phyloP scores from a whole-genome alignment of 2,113 vertebrate species.

The Neolamprologus toae region DNA sequence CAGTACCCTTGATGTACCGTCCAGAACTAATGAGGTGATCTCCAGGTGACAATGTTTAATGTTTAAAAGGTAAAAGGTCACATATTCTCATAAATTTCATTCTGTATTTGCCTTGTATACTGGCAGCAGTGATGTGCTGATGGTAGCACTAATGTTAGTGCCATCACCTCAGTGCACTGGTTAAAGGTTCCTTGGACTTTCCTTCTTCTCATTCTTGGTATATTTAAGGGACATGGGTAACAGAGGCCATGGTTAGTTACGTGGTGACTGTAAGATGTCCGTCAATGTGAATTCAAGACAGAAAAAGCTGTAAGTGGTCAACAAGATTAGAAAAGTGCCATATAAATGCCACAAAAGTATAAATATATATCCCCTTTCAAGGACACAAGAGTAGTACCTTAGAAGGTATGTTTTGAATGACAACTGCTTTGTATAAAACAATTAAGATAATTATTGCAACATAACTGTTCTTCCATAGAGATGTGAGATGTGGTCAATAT shows the following conservation, averaged over 20 bases:
- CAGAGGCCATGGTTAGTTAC: background rate
- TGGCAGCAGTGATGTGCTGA: background rate
- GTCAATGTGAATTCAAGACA: background rate
- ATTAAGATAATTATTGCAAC: background rate
- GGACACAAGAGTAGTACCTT: background rate
- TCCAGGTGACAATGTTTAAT: background rate
- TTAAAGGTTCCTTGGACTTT: background rate
- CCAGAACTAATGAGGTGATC: background rate
- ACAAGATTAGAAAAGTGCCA: background rate
- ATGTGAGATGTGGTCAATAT: background rate
- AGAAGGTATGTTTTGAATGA: background rate
- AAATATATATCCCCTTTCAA: background rate
- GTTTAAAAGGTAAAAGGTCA: background rate
- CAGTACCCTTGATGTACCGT: background rate
- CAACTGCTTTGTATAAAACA: background rate
- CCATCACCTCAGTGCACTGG: background rate
- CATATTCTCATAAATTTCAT: background rate
- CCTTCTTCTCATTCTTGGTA: background rate
- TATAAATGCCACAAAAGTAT: background rate
- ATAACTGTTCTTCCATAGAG: background rate
- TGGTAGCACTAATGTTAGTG: background rate
- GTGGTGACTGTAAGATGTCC: background rate
- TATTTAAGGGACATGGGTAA: background rate
- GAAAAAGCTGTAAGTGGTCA: background rate
- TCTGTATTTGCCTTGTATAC: background rate